phyloP scores from a whole-genome alignment of 2,113 vertebrate genomes.

The Albula glossodonta region DNA sequence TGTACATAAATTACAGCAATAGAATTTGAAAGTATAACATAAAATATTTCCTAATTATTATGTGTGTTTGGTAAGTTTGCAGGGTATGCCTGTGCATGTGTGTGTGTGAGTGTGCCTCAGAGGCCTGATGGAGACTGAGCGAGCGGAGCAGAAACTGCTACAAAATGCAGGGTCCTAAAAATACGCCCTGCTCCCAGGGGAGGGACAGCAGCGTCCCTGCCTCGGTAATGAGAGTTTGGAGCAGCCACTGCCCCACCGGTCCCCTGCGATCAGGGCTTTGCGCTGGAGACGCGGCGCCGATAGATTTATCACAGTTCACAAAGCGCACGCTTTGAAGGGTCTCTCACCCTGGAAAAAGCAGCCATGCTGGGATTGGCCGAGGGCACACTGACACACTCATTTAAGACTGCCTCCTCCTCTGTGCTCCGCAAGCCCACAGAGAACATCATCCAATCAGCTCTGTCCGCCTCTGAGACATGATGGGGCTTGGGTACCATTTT shows the following conservation, averaged over 20 bases:
- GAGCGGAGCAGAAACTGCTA: constrained; percentile 61
- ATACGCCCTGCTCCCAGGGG: constrained; percentile 70
- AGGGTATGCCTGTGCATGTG: not conserved
- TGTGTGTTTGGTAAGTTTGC: not conserved
- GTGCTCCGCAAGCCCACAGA: constrained; percentile 50
- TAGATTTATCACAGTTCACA: constrained; percentile 74
- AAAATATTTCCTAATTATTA: not conserved
- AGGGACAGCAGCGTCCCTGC: constrained; percentile 55
- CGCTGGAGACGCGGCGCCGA: constrained; percentile 57
- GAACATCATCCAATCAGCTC: not conserved
- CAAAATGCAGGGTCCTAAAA: constrained; percentile 67
- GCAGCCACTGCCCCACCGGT: constrained; percentile 61
- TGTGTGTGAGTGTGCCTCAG: constrained; percentile 25
- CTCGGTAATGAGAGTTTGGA: constrained; percentile 73
- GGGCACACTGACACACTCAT: constrained; percentile 51
- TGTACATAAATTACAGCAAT: not conserved
- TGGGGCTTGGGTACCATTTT: not conserved
- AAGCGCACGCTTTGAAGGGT: constrained; percentile 62
- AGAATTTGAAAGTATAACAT: not conserved
- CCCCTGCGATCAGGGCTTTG: constrained; percentile 61
- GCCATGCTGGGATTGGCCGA: constrained; percentile 45
- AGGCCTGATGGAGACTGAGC: constrained; percentile 37
- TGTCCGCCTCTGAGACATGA: not conserved
- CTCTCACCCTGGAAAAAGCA: constrained; percentile 53
- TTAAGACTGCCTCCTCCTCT: constrained; percentile 34